Evolutionary conservation across 2,113 vertebrate genomes (phyloP), one percentile per base, ranked within the genome.

Genomic region (Rhinichthys klamathensis): DNA sequence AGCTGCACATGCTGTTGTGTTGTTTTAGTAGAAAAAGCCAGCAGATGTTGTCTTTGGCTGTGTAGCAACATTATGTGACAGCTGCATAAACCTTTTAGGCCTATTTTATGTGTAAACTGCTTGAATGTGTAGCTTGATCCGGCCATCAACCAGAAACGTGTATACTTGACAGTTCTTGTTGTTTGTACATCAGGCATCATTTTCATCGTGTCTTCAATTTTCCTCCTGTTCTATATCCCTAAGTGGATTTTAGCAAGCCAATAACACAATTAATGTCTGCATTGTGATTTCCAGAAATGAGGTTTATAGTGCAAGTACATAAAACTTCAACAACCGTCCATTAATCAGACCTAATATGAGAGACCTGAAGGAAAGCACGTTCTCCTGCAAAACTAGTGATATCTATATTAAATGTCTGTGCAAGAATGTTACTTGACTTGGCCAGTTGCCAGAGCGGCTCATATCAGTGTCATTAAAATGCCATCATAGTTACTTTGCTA

Each of bases 401-500:
- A 51, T 75, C 49, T 46, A 85, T 70, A 88, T 88, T 84, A 86
- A 90, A 80, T 13, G 78, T 46, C 82, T 63, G 65, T 41, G 75
- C 61, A 70, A 79, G 83, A 67, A 80, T 87, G 89, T 84, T 81
- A 79, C 77, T 76, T 12, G 35, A 79, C 49, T 73, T 89, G 86
- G 82, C 79, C 27, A 67, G 32, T 54, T 76, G 69, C 54, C 83
- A 87, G 79, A 44, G 49, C 6, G 30, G 81, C 76, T 70, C 70
- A 88, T 89, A 75, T 79, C 84, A 81, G 73, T 65, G 58, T 75
- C 80, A 89, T 91, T 89, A 89, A 89, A 88, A 63, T 30, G 76
- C 75, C 83, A 88, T 90, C 87, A 87, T 79, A 82, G 86, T 88
- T 80, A 85, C 79, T 91, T 85, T 87, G 41, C 89, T 63, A 61